A percentile compares a stretch with the other conserved stretches of the same genome.
These are phyloP conservation scores for Thinocorus orbignyianus DNA, from an alignment of 2,113 vertebrate genomes.

Conservation along the genomic window DNA sequence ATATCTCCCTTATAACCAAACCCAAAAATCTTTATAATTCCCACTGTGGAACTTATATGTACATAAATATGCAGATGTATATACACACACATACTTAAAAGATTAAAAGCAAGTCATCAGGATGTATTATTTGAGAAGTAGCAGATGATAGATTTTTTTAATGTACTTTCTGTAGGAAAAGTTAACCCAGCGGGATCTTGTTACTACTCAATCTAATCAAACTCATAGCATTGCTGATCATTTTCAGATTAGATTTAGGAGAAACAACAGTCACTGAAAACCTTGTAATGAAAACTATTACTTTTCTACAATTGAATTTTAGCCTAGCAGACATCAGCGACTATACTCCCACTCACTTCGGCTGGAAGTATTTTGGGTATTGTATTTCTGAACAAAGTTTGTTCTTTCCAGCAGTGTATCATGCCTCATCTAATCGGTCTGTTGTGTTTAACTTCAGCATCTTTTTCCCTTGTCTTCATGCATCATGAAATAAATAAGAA, in stretches of 20 bases:
- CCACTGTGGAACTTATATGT: not conserved
- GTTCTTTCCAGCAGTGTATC: not conserved
- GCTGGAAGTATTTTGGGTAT: not conserved
- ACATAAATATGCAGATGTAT: not conserved
- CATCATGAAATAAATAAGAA: not conserved
- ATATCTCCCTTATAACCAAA: not conserved
- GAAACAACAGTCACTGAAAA: not conserved
- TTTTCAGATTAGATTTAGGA: slow-evolving; percentile 30
- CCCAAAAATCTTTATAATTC: not conserved
- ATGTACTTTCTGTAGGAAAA: not conserved
- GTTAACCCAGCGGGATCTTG: not conserved
- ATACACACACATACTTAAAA: not conserved
- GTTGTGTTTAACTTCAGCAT: not conserved
- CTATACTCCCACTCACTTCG: not conserved
- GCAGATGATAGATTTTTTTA: not conserved
- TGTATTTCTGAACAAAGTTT: not conserved
- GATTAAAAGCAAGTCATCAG: not conserved
- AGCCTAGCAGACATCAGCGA: not conserved
- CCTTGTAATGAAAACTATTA: not conserved
- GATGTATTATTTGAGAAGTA: not conserved
- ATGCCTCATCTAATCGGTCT: not conserved
- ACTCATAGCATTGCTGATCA: not conserved
- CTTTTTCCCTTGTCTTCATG: not conserved
- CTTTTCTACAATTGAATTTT: slow-evolving; percentile 9
- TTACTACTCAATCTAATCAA: not conserved